These are phyloP conservation scores for Sweltsa coloradensis DNA, from an alignment of 1,140 invertebrate genomes.

Conservation along the genomic window DNA sequence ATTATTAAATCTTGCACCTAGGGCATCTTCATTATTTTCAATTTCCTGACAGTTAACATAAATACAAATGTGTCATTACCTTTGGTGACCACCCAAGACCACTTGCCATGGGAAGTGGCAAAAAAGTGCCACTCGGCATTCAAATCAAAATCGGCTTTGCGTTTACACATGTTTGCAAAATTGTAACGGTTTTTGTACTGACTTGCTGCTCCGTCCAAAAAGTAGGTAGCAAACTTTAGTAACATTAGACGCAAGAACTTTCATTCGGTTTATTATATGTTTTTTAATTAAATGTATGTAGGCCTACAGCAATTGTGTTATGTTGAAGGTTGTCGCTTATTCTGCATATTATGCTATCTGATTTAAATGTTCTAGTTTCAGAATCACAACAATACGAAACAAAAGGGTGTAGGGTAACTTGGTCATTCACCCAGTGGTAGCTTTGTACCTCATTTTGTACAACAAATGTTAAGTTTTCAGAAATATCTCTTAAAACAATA, in stretches of 20 bases:
- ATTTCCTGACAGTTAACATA: no score
- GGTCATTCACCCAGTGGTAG: constrained; percentile 18
- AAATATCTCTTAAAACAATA: constrained; percentile 19
- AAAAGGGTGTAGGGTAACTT: constrained; percentile 21
- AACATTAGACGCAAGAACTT: not conserved
- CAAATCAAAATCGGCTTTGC: constrained; percentile 22
- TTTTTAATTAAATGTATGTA: constrained; percentile 14
- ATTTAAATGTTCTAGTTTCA: constrained; percentile 1
- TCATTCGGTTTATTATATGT: constrained; percentile 6
- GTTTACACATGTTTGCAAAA: constrained; percentile 21
- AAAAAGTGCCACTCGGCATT: no score
- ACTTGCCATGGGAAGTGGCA: no score
- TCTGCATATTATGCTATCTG: constrained; percentile 4
- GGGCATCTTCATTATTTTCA: no score
- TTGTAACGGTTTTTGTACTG: constrained; percentile 27
- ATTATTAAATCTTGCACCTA: no score
- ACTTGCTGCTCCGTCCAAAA: constrained; percentile 21
- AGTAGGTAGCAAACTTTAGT: constrained; percentile 17
- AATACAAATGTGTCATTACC: no score
- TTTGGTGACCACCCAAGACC: no score
- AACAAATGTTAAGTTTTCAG: constrained; percentile 19
- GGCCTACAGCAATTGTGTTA: no score
- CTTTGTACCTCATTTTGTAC: constrained; percentile 21
- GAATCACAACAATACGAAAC: constrained; percentile 13
- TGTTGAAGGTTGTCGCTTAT: constrained; percentile 13